These are phyloP conservation scores for Papilio demoleus DNA, from an alignment of 2,888 invertebrate species.

Conservation along the genomic window DNA sequence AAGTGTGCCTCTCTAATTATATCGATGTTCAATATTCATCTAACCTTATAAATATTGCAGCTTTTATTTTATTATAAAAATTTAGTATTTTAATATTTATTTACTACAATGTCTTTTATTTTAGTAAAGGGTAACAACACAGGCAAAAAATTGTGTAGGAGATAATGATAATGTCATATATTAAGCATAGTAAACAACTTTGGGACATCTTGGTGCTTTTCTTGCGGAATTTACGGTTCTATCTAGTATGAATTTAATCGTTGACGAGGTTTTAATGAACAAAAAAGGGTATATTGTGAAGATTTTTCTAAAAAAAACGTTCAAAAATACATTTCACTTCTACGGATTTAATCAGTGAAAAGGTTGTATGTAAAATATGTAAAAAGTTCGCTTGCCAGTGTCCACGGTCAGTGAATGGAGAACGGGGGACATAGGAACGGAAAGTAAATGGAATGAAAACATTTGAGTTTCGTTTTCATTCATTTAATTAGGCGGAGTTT, in stretches of 20 bases:
- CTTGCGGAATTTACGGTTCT: too few relatives aligned
- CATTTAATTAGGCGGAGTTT: slow-evolving; percentile 79
- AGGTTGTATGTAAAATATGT: slow-evolving; percentile 1
- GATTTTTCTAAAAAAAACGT: neutral
- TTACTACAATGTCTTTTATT: too few relatives aligned
- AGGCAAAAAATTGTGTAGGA: too few relatives aligned
- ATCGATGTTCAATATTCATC: neutral
- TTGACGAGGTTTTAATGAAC: neutral
- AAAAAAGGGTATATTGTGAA: neutral
- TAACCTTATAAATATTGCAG: neutral
- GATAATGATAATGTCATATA: too few relatives aligned
- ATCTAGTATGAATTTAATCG: too few relatives aligned
- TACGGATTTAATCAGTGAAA: neutral
- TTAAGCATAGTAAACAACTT: too few relatives aligned
- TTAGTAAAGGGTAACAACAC: too few relatives aligned
- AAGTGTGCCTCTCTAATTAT: slow-evolving; percentile 6
- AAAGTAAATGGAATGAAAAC: slow-evolving; percentile 79
- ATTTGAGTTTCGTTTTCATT: slow-evolving; percentile 80
- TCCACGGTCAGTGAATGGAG: slow-evolving; percentile 50
- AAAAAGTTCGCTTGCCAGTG: slow-evolving; percentile 63
- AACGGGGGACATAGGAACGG: slow-evolving; percentile 64
- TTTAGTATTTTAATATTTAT: too few relatives aligned
- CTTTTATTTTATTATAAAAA: neutral
- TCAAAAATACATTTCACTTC: neutral
- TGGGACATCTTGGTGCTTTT: too few relatives aligned